phyloP scores from a whole-genome alignment of 2,888 invertebrate species.

The Lypha dubia region DNA sequence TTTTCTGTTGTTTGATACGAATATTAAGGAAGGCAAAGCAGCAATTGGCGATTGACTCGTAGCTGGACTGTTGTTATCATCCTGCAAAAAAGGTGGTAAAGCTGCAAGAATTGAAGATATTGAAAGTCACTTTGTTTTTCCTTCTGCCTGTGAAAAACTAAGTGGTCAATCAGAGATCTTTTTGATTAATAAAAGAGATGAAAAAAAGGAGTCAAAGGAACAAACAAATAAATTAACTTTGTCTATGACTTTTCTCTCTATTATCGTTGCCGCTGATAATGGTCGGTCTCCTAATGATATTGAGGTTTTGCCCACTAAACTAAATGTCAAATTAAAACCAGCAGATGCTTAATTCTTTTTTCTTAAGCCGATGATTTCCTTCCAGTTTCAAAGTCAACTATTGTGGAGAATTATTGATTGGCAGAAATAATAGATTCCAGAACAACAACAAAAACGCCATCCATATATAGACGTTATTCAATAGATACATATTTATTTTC shows the following conservation, averaged over 20 bases:
- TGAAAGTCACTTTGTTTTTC: constrained; percentile 48
- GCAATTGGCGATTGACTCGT: constrained; percentile 28
- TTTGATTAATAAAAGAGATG: constrained; percentile 55
- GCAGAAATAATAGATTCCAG: constrained; percentile 20
- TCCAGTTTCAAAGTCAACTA: not conserved
- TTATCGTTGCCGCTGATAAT: constrained; percentile 42
- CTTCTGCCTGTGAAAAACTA: constrained; percentile 24
- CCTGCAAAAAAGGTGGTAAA: constrained; percentile 64
- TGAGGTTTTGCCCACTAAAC: constrained; percentile 68
- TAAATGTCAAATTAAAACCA: constrained; percentile 67
- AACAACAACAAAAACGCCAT: constrained; percentile 18
- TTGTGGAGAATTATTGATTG: constrained; percentile 30
- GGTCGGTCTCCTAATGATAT: constrained; percentile 64
- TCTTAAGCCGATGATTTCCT: not conserved
- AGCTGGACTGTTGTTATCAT: constrained; percentile 9
- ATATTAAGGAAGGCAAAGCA: constrained; percentile 7
- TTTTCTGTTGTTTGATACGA: not conserved
- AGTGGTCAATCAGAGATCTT: constrained; percentile 68
- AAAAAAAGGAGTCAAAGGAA: constrained; percentile 33
- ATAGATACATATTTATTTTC: constrained; percentile 55
- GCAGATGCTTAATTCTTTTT: constrained; percentile 60
- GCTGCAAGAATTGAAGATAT: constrained; percentile 56
- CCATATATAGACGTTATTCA: constrained; percentile 46
- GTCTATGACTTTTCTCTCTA: constrained; percentile 34
- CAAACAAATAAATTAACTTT: constrained; percentile 66